Percentiles rank a stretch among this genome's conserved stretches.
These are phyloP conservation scores for Colossoma macropomum DNA, from an alignment of 2,113 vertebrate species.

Conservation along the genomic window DNA sequence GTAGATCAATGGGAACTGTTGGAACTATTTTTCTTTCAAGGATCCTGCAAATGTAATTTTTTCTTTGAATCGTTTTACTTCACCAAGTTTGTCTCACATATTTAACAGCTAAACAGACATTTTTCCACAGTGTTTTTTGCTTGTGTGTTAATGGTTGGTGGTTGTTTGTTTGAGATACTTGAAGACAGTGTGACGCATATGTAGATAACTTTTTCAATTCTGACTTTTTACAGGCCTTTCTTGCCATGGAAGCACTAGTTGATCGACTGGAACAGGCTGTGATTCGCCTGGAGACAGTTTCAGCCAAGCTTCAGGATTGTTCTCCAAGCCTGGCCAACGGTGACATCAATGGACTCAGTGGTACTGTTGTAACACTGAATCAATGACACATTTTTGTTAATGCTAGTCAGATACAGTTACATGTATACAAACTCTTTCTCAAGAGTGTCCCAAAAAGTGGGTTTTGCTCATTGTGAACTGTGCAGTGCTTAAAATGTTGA, in stretches of 20 bases:
- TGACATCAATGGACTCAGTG: constrained; percentile 73
- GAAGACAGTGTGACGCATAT: background rate
- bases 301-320: constrained; percentile 71
- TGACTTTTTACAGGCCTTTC: constrained; percentile 67
- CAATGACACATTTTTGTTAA: background rate
- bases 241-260: constrained; percentile 82
- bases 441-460: no score
- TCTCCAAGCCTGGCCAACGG: constrained; percentile 69
- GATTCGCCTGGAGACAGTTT: constrained; percentile 85
- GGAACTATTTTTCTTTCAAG: no score
- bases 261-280: constrained; percentile 91
- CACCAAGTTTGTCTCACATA: no score
- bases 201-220: background rate
- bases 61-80: no score
- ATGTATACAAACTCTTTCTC: no score
- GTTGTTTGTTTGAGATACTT: background rate
- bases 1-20: no score
- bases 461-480: no score
- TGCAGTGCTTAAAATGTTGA: background rate
- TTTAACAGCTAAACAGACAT: no score
- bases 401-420: background rate
- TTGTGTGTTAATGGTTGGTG: background rate
- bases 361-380: background rate
- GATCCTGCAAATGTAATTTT: no score
- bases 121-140: no score